Evolutionary conservation across 2,797 vertebrate species (phyloP), one percentile per base, ranked within the genome.

Genomic region (Pseudocheirus occidentalis): DNA sequence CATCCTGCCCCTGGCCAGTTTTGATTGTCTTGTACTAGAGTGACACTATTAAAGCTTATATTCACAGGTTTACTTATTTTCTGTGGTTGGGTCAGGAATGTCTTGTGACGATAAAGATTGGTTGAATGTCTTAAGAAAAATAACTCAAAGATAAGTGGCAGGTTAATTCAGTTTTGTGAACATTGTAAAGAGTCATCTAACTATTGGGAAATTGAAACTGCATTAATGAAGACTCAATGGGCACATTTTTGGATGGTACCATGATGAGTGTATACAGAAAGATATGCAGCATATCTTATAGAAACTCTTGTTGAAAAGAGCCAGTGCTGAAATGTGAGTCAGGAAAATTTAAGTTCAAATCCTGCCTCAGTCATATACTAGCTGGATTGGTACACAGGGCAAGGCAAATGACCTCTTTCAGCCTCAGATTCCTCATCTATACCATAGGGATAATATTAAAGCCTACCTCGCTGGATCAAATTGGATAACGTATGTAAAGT

Each of bases 11-110:
- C 5, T 16, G 59, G 34, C n/a, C 28, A 93, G 46, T 14, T 29
- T 31, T 4, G 34, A 53, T 96, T 97, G 89, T 94, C 94, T 93
- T 96, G 94, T 98, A 96, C 58, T 24, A 93, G 96, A 98, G 95
- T 93, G 97, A 97, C 97, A 96, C 95, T 97, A 98, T 96, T 97
- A 97, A 97, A 97, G 95, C 52, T 89, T 58, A 1, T 4, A 18
- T 0, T 95, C 96, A 93, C 97, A 93, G 92, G 94, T 96, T 91
- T 6, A 57, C 24, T n/a, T 96, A 6, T 55, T 24, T 31, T 21
- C 21, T 28, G 73, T 28, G 1, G 90, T 13, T 92, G 24, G 27
- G 21, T 66, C 34, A 66, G 14, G 34, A 66, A 0, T 66, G n/a
- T n/a, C 62, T 66, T n/a, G 14, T n/a, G 34, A n/a, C 18, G 62